phyloP scores from a whole-genome alignment of 2,113 vertebrate species.

The Caranx melampygus region DNA sequence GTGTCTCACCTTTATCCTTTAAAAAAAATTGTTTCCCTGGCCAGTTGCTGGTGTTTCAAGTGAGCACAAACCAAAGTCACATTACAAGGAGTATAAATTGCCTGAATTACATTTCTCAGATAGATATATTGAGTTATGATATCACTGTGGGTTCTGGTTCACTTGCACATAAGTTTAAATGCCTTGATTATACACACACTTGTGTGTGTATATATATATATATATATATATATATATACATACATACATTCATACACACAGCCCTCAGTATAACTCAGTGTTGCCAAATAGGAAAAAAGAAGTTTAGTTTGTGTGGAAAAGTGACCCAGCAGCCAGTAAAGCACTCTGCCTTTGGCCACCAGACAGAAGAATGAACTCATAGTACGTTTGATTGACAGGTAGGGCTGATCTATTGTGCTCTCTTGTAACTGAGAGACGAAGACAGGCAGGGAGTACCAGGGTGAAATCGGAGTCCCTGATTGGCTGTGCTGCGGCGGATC shows the following conservation, averaged over 20 bases:
- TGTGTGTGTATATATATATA: no score
- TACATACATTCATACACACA: not conserved
- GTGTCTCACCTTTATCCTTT: conserved; percentile 19
- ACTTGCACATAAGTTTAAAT: conserved; percentile 19
- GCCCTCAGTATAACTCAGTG: not conserved
- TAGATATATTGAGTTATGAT: conserved; percentile 42
- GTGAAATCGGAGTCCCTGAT: conserved; percentile 59
- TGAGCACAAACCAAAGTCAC: not conserved
- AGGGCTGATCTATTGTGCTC: conserved; percentile 42
- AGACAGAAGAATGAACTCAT: conserved; percentile 56
- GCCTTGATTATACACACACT: not conserved
- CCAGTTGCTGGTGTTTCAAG: conserved; percentile 10
- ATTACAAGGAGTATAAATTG: conserved; percentile 6
- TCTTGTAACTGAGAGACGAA: conserved; percentile 14
- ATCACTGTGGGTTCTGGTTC: conserved; percentile 29
- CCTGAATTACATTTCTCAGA: conserved; percentile 39
- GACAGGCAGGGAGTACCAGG: conserved; percentile 24
- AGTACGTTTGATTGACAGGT: conserved; percentile 54
- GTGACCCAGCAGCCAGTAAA: conserved; percentile 33
- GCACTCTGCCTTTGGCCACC: conserved; percentile 45
- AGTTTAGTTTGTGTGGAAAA: conserved; percentile 11
- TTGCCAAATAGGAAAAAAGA: conserved; percentile 1
- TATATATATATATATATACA: not conserved
- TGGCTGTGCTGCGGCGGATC: not conserved
- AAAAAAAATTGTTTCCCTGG: not conserved